Conservation (phyloP, 2,888 invertebrate species). For the Coecobrya sp. region DNA sequence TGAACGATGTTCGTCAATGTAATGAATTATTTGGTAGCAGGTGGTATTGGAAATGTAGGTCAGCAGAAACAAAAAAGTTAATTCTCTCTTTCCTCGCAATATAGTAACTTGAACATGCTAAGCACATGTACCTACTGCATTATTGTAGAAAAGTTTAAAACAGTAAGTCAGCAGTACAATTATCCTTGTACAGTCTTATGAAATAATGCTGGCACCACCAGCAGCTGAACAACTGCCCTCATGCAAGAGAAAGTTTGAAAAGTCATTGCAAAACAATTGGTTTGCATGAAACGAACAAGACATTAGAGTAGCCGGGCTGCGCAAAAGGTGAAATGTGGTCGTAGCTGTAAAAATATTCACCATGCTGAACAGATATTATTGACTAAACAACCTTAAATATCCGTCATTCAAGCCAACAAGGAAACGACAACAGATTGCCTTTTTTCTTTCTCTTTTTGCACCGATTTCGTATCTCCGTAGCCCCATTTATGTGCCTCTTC, state of each 20-base stretch:
- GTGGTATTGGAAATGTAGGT: conserved; percentile 39
- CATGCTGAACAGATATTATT: conserved; percentile 30
- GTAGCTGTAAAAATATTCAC: not conserved
- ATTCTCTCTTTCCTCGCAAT: not conserved
- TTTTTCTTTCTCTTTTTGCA: conserved; percentile 22
- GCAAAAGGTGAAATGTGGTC: not conserved
- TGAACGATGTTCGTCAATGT: not conserved
- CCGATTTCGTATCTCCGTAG: conserved; percentile 44
- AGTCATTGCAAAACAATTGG: conserved; percentile 13
- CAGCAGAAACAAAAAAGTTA: conserved; percentile 11
- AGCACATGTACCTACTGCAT: not conserved
- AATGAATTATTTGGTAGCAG: conserved; percentile 13
- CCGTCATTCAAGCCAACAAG: not conserved
- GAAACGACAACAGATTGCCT: conserved; percentile 36
- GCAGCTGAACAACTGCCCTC: conserved; percentile 16
- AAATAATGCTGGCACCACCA: conserved; percentile 15
- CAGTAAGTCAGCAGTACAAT: too few relatives aligned
- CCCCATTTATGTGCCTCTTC: conserved; percentile 4
- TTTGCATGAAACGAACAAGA: not conserved
- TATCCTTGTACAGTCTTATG: too few relatives aligned
- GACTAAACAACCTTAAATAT: conserved; percentile 22
- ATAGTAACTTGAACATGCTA: not conserved
- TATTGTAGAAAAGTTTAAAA: too few relatives aligned
- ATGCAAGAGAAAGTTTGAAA: not conserved
- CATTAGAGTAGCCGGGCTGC: not conserved